Conservation (phyloP, 2,113 vertebrate species). For the Paracanthobrama guichenoti region DNA sequence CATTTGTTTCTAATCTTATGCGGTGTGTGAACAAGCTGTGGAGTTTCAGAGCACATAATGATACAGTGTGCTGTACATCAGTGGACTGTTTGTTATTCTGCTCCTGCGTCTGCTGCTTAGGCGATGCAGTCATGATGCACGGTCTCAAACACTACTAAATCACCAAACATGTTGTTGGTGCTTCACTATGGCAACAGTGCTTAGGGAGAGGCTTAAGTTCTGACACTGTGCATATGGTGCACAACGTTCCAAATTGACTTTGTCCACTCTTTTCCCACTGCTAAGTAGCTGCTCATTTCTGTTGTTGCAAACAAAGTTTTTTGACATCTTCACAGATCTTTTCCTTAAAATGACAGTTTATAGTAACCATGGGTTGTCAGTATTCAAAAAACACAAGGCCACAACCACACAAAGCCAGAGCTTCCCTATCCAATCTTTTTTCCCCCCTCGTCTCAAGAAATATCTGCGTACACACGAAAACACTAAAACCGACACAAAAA, state of each 20-base stretch:
- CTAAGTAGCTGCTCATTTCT: too few species aligned
- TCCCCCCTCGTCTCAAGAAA: too few species aligned
- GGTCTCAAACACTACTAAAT: constrained; percentile 19
- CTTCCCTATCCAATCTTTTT: too few species aligned
- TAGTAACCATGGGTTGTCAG: background rate
- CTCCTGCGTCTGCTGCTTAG: background rate
- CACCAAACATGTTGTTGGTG: background rate
- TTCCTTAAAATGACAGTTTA: background rate
- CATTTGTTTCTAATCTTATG: background rate
- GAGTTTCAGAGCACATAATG: background rate
- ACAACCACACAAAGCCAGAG: too few species aligned
- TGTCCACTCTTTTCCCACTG: background rate
- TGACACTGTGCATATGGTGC: background rate
- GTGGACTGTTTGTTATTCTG: background rate
- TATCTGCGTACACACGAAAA: too few species aligned
- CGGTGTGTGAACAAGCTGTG: background rate
- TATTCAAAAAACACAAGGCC: background rate
- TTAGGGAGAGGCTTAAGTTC: background rate
- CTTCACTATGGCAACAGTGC: constrained; percentile 20
- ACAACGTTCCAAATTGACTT: background rate
- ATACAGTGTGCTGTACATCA: background rate
- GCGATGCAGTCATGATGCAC: background rate
- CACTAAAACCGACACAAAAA: too few species aligned
- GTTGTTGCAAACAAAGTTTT: too few species aligned
- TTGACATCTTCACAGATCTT: background rate